These are phyloP conservation scores for Trichoplax adhaerens DNA, from an alignment of 37 sponge, comb jelly and placozoan species.

Conservation along the genomic window DNA sequence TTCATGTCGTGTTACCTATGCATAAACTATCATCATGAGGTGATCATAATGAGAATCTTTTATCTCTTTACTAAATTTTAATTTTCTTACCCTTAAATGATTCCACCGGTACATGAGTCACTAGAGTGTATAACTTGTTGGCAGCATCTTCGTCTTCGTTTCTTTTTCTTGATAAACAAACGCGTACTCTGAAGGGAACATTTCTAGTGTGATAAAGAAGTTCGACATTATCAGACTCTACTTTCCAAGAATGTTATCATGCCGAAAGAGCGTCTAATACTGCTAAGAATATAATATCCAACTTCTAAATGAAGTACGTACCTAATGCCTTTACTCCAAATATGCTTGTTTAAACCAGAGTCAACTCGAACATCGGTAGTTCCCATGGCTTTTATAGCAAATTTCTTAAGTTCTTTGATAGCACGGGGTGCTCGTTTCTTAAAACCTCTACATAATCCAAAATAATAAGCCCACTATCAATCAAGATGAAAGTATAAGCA, in stretches of 20 bases:
- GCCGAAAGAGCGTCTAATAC: no score
- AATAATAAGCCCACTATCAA: no score
- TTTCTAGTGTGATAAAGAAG: slow-evolving; percentile 22
- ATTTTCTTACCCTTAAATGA: slow-evolving; percentile 52
- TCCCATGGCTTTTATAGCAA: slow-evolving; percentile 85
- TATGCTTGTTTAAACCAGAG: slow-evolving; percentile 80
- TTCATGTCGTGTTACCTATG: no score
- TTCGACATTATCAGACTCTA: no score
- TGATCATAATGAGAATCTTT: no score
- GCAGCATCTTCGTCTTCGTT: slow-evolving; percentile 97
- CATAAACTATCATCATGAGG: no score
- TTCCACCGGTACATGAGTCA: slow-evolving; percentile 63
- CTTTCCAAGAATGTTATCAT: no score
- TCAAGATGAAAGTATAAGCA: no score
- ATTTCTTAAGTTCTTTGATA: slow-evolving; percentile 84
- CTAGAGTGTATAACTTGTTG: slow-evolving; percentile 86
- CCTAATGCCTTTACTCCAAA: slow-evolving; percentile 88
- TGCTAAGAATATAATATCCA: no score
- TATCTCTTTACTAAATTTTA: no score
- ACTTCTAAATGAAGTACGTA: not conserved
- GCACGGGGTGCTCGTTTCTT: slow-evolving; percentile 94
- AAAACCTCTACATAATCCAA: slow-evolving; percentile 44
- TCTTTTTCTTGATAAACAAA: slow-evolving; percentile 65
- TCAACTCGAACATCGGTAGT: slow-evolving; percentile 87
- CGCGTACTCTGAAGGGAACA: slow-evolving; percentile 83